Evolutionary conservation across 92 coral and sea anemone species (phyloP).

Genomic region (Hydrozoanthus gracilis): DNA sequence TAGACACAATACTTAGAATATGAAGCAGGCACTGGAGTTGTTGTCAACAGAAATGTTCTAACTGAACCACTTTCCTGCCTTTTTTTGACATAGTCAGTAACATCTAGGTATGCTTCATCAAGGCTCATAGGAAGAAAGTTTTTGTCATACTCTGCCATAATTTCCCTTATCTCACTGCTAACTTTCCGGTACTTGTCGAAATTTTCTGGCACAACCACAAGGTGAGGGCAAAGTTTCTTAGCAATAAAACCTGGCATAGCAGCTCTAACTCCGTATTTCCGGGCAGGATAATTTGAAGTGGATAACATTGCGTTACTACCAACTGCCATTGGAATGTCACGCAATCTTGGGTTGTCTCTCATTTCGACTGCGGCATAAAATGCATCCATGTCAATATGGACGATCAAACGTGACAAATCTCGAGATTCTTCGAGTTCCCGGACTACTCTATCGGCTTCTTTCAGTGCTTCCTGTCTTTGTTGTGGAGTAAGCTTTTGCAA

Average conservation of each 20-base stretch:
- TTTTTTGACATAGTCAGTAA: constrained; percentile 80
- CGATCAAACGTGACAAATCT: constrained; percentile 89
- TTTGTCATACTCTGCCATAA: constrained; percentile 86
- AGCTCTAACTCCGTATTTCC: constrained; percentile 95
- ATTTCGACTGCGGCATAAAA: constrained; percentile 98
- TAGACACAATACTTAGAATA: background rate
- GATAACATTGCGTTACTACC: constrained; percentile 92
- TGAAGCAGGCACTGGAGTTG: background rate
- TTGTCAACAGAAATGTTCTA: background rate
- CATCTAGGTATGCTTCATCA: constrained; percentile 95
- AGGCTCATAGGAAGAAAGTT: constrained; percentile 86
- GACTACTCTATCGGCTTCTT: constrained; percentile 71
- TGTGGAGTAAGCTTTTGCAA: constrained; percentile 64
- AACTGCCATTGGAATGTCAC: constrained; percentile 97
- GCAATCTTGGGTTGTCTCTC: constrained; percentile 84
- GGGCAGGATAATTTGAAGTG: constrained; percentile 94
- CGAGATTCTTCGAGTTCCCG: constrained; percentile 83
- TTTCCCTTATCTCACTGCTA: constrained; percentile 79
- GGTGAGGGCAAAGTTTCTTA: constrained; percentile 93
- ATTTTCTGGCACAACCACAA: constrained; percentile 80
- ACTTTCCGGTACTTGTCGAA: constrained; percentile 84
- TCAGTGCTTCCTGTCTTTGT: constrained; percentile 74
- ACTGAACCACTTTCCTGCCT: constrained; percentile 46
- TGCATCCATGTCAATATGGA: constrained; percentile 99
- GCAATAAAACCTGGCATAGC: constrained; percentile 99